A percentile compares a stretch with the other conserved stretches of the same genome.
These are phyloP conservation scores for Loriculus beryllinus DNA, from an alignment of 2,797 vertebrate species.

Conservation along the genomic window DNA sequence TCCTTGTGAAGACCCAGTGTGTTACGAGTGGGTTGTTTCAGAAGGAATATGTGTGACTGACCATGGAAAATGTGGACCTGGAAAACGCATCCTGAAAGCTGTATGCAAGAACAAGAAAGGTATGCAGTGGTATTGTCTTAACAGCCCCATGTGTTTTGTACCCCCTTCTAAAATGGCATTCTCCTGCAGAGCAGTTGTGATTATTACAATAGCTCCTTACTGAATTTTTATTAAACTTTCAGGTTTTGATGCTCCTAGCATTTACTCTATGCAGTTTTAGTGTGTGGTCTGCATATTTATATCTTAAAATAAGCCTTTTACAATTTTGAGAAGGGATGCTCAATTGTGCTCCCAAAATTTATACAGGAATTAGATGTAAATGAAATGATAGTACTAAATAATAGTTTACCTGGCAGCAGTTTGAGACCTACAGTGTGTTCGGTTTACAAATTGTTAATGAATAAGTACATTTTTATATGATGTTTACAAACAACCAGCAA, in stretches of 20 bases:
- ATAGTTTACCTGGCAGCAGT: conserved; percentile 15
- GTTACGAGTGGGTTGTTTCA: conserved; percentile 81
- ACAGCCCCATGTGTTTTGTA: neutral
- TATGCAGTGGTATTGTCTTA: conserved; percentile 43
- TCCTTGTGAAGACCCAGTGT: conserved; percentile 87
- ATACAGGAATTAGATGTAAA: conserved; percentile 29
- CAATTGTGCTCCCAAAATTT: conserved; percentile 4
- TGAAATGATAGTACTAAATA: conserved; percentile 35
- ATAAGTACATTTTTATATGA: conserved; percentile 45
- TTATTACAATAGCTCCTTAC: neutral
- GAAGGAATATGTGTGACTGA: conserved; percentile 78
- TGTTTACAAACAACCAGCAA: conserved; percentile 49
- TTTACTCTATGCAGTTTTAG: neutral
- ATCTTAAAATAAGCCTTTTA: neutral
- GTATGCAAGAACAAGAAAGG: conserved; percentile 82
- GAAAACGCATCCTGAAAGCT: conserved; percentile 77
- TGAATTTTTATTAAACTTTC: neutral
- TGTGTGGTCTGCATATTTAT: neutral
- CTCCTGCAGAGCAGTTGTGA: neutral
- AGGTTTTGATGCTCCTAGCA: neutral
- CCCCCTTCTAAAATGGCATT: neutral
- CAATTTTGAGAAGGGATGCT: neutral
- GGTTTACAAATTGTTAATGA: conserved; percentile 48
- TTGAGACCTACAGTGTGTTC: conserved; percentile 19
- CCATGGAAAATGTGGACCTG: conserved; percentile 83